These are phyloP conservation scores for Catostylus mosaicus DNA, from an alignment of 30 jellyfish, hydroid and myxozoan species.

Conservation along the genomic window DNA sequence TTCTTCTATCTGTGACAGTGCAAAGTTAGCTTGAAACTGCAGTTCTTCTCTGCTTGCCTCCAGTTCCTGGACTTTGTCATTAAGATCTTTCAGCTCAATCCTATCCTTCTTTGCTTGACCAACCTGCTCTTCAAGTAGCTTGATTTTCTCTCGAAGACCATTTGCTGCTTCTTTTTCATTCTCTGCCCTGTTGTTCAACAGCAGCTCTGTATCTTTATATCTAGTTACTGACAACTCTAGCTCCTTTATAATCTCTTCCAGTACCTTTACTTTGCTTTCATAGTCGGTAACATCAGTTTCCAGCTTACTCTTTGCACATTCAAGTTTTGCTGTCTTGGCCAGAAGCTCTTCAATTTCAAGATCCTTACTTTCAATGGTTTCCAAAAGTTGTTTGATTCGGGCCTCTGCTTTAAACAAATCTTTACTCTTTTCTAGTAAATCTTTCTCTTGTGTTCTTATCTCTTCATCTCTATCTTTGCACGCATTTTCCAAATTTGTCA, in stretches of 20 bases:
- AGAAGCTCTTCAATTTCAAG: slow-evolving; percentile 11
- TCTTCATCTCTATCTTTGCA: slow-evolving; percentile 31
- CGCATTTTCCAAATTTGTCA: slow-evolving; percentile 5
- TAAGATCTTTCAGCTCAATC: background rate
- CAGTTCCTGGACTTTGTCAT: slow-evolving; percentile 33
- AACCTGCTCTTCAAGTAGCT: slow-evolving; percentile 3
- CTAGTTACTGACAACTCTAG: background rate
- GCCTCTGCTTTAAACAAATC: background rate
- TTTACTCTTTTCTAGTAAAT: slow-evolving; percentile 1
- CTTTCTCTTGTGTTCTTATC: background rate
- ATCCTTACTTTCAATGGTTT: background rate
- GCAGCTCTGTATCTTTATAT: slow-evolving; percentile 7
- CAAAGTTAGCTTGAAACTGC: slow-evolving; percentile 42
- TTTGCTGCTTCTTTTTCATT: slow-evolving; percentile 9
- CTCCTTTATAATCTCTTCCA: slow-evolving; percentile 4
- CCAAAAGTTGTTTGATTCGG: background rate
- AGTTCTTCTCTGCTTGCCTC: slow-evolving; percentile 36
- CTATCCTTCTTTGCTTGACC: slow-evolving; percentile 17
- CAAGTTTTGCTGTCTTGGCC: background rate
- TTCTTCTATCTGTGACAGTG: slow-evolving; percentile 44
- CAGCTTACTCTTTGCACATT: background rate
- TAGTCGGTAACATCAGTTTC: background rate
- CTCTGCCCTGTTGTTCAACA: background rate
- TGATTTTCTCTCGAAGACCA: slow-evolving; percentile 8
- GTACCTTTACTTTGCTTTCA: background rate